phyloP scores from a whole-genome alignment of 2,888 invertebrate species.

The Dolichopus griseipennis region DNA sequence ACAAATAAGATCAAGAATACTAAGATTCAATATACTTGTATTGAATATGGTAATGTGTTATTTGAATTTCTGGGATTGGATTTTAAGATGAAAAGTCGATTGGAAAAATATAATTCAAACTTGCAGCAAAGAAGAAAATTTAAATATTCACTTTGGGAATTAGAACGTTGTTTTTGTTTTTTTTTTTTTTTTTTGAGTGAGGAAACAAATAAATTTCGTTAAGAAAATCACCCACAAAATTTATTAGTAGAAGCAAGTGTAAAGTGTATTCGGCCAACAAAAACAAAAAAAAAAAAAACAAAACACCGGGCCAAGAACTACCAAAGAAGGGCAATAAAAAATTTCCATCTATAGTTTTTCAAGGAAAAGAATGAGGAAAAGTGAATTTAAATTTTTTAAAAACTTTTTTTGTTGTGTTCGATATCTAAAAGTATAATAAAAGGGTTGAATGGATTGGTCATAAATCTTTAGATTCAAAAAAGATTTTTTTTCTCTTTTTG shows the following conservation, averaged over 20 bases:
- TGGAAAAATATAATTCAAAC: neutral
- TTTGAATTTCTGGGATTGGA: neutral
- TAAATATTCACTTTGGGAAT: neutral
- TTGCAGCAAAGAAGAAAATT: neutral
- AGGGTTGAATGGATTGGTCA: no score
- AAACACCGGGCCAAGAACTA: neutral
- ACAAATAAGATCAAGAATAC: neutral
- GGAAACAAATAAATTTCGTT: neutral
- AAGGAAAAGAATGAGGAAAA: no score
- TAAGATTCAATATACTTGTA: no score
- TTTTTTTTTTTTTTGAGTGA: neutral
- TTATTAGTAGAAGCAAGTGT: neutral
- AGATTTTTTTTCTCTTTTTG: no score
- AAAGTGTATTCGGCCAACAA: neutral
- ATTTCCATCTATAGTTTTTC: no score
- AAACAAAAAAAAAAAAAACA: no score
- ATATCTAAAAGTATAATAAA: no score
- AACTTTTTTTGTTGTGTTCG: no score
- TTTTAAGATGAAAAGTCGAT: slow-evolving; percentile 2
- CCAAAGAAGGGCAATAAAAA: no score
- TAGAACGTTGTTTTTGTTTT: neutral
- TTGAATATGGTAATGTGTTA: neutral
- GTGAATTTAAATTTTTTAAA: no score
- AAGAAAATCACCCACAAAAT: neutral
- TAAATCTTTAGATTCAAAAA: no score